Base-by-base conservation (phyloP, 2,113 vertebrate species). In the Hucho hucho region DNA sequence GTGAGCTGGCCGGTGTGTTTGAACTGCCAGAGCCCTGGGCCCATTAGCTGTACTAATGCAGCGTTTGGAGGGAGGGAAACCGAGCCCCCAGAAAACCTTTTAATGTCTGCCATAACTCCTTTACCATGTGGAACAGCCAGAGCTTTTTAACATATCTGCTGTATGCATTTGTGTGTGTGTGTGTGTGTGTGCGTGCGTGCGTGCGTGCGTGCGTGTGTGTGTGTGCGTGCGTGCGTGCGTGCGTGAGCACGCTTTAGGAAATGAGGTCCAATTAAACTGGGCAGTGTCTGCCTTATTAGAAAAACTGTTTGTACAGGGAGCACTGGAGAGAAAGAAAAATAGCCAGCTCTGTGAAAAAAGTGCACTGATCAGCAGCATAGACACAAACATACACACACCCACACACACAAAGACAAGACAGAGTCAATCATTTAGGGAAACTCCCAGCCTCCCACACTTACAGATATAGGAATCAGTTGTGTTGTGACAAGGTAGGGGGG, bases 271-370 rank as follows among this genome's bases (percentile, higher is more conserved):
- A 87, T 86, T 81, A 85, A 81, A 82, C 0, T 26, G 74, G 77
- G 79, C 81, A 81, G 80, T 70, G 81, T 84, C 79, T 58, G 84
- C 72, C 74, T 73, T 81, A 87, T 80, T 82, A 84, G 74, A 70
- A 67, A 78, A 83, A 81, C 64, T 63, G 24, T 89, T 88, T 89
- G 29, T 64, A 22, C 66, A 83, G 79, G 75, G 74, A 79, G 75
- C 63, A 25, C 58, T 78, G 73, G 68, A 59, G 28, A 79, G 9
- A 74, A 79, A 88, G 80, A 75, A 77, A 81, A 88, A 83, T 72
- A 88, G 1, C 69, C 72, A 69, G 74, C 4, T 72, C 72, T 64
- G 75, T 75, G 64, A 85, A 73, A 84, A 82, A 32, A 7, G 73
- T 18, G 29, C 69, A 58, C 53, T 11, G 4, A 59, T 14, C 25